phyloP scores from a whole-genome alignment of 2,888 invertebrate genomes.

The Campoplex nolae region DNA sequence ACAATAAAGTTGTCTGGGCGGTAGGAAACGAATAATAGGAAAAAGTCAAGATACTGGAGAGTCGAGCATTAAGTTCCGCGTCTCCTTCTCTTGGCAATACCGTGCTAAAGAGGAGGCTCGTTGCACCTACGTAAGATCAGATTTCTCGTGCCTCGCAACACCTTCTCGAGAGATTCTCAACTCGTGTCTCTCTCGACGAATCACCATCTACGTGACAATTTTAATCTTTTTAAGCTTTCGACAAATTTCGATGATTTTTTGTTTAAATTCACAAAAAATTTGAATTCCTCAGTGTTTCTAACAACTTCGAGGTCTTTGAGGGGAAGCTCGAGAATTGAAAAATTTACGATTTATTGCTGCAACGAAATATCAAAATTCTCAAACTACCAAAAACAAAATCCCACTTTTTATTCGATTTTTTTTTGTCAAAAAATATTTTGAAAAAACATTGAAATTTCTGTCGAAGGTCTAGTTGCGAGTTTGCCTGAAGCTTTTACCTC shows the following conservation, averaged over 20 bases:
- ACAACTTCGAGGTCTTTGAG: background rate
- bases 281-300: too few species aligned
- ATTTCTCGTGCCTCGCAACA: constrained; percentile 71
- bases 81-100: constrained; percentile 48
- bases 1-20: constrained; percentile 53
- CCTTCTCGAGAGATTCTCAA: constrained; percentile 73
- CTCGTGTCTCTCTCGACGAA: background rate
- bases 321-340: background rate
- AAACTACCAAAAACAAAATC: background rate
- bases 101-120: constrained; percentile 43
- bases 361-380: background rate
- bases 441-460: too few species aligned
- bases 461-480: too few species aligned
- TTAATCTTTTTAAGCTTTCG: background rate
- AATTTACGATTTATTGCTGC: background rate
- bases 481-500: too few species aligned
- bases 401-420: background rate
- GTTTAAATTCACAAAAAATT: too few species aligned
- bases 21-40: constrained; percentile 44
- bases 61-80: constrained; percentile 45
- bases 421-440: too few species aligned
- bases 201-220: background rate
- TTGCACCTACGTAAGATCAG: constrained; percentile 71
- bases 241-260: background rate
- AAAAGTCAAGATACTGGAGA: constrained; percentile 40